Percentiles rank a stretch among this genome's conserved stretches.
Conservation (phyloP, 2,888 invertebrate species). For the Galeopsomyia nigrocyanea region DNA sequence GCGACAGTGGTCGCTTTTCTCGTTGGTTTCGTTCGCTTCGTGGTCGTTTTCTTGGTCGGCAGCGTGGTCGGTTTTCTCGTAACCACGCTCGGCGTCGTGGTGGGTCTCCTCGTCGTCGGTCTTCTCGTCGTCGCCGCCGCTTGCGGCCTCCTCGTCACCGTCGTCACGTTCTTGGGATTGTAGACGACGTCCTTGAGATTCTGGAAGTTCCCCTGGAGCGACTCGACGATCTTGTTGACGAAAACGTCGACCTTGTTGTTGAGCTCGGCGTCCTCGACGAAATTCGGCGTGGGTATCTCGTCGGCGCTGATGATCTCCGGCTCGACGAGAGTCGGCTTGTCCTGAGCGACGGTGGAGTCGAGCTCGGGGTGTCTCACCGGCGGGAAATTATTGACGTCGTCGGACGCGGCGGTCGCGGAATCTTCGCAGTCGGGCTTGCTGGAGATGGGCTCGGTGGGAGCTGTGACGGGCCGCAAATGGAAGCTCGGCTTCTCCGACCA, state of each 20-base stretch:
- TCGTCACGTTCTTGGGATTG: constrained; percentile 66
- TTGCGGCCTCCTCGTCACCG: constrained; percentile 54
- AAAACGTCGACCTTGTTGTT: constrained; percentile 86
- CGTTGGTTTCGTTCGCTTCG: constrained; percentile 65
- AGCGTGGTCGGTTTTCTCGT: constrained; percentile 54
- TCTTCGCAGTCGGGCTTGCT: constrained; percentile 68
- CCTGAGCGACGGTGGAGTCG: constrained; percentile 71
- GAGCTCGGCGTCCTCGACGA: constrained; percentile 81
- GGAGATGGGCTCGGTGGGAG: constrained; percentile 19
- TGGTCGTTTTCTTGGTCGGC: constrained; percentile 56
- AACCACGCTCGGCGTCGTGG: constrained; percentile 40
- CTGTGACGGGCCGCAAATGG: constrained; percentile 56
- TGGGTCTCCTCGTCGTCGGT: constrained; percentile 67
- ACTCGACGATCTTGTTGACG: constrained; percentile 87
- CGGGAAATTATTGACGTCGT: constrained; percentile 85
- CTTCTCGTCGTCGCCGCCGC: constrained; percentile 60
- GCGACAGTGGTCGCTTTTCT: constrained; percentile 63
- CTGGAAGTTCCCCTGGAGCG: constrained; percentile 86
- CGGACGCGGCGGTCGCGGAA: constrained; percentile 74
- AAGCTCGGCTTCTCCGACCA: constrained; percentile 63
- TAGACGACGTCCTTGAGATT: constrained; percentile 84
- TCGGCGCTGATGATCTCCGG: constrained; percentile 71
- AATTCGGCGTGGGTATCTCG: constrained; percentile 83
- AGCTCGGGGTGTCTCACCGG: constrained; percentile 88
- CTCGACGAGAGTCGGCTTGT: constrained; percentile 65